Evolutionary conservation across 92 coral and sea anemone genomes (phyloP).

Genomic region (Actinernus sp.): DNA sequence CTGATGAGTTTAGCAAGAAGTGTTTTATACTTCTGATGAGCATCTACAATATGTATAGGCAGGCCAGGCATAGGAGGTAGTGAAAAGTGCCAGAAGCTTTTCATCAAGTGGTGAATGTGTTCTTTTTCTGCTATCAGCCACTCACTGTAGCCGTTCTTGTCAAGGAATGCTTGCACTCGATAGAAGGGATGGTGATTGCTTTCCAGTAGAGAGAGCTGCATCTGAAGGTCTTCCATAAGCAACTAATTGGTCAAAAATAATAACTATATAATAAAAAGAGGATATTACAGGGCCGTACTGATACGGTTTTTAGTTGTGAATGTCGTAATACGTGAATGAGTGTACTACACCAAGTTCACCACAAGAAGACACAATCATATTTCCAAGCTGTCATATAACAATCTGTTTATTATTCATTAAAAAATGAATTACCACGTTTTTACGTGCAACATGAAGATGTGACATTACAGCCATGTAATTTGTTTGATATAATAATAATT

Average conservation of each 20-base stretch:
- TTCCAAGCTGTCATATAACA: no score
- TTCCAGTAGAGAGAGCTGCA: slow-evolving; percentile 67
- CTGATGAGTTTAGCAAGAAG: slow-evolving; percentile 76
- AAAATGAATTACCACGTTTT: no score
- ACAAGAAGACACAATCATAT: no score
- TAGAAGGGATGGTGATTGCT: slow-evolving; percentile 87
- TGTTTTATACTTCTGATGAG: slow-evolving; percentile 66
- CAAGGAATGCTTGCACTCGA: slow-evolving; percentile 86
- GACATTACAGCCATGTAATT: no score
- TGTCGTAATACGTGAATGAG: no score
- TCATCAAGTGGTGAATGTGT: slow-evolving; percentile 61
- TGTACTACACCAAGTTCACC: no score
- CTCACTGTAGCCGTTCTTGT: slow-evolving; percentile 80
- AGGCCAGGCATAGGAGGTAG: slow-evolving; percentile 67
- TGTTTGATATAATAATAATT: no score
- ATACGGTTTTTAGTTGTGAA: no score
- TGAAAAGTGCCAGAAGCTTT: slow-evolving; percentile 72
- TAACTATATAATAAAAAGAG: no score
- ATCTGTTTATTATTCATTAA: no score
- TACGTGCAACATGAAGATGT: no score
- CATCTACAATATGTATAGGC: slow-evolving; percentile 64
- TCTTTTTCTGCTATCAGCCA: slow-evolving; percentile 83
- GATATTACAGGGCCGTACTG: no score
- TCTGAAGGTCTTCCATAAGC: slow-evolving; percentile 75
- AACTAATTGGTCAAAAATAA: slow-evolving; percentile 37